Evolutionary conservation across 2,888 invertebrate species (phyloP).

Genomic region (Temnothorax unifasciatus): DNA sequence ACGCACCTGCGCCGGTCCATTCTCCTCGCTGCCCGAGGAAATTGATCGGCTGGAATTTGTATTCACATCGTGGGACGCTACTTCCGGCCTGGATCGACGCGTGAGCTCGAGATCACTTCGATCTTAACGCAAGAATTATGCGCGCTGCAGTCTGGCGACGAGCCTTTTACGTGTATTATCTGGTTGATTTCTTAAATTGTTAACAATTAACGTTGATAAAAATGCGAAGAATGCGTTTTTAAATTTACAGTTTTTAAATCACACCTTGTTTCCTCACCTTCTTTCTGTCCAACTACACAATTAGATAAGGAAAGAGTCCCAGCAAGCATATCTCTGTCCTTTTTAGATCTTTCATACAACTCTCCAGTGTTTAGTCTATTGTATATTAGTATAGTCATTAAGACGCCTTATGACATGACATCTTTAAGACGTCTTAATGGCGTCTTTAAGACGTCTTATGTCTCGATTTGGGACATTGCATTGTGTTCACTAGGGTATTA

Average conservation of each 20-base stretch:
- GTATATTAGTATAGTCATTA: no score
- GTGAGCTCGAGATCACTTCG: constrained; percentile 16
- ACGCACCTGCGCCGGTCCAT: constrained; percentile 62
- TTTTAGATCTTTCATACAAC: no score
- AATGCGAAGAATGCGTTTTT: constrained; percentile 35
- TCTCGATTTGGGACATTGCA: no score
- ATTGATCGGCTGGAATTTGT: constrained; percentile 45
- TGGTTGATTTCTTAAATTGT: background rate
- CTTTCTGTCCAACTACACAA: no score
- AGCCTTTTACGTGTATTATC: background rate
- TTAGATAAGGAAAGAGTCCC: no score
- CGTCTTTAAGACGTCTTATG: constrained; percentile 32
- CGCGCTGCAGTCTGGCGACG: background rate
- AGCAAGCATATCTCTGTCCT: no score
- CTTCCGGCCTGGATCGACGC: constrained; percentile 54
- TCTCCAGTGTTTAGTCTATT: no score
- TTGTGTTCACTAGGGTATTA: background rate
- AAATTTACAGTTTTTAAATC: constrained; percentile 60
- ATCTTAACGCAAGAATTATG: constrained; percentile 2
- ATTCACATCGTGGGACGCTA: constrained; percentile 19
- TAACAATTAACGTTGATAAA: background rate
- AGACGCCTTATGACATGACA: no score
- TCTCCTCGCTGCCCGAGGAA: constrained; percentile 29
- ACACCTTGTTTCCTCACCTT: no score
- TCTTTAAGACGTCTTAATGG: no score